Evolutionary conservation across 2,888 invertebrate genomes (phyloP), one percentile per base, ranked within the genome.

Genomic region (Polymixis lichenea): DNA sequence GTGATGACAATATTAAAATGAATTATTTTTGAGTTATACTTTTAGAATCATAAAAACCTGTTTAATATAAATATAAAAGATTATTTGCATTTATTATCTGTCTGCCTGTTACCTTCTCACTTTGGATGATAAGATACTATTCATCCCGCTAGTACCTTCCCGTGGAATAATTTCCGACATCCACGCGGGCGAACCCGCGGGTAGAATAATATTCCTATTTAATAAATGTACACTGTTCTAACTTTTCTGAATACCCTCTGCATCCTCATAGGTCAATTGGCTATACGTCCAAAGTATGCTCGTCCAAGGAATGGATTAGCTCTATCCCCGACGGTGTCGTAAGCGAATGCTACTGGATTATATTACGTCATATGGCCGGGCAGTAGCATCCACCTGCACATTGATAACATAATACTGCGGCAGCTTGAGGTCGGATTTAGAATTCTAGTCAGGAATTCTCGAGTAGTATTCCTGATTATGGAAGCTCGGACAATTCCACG

Each of bases 401-500:
- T 74, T 79, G 74, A 68, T 74, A 79, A 74, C 53, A 80, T 53
- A 58, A 38, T 74, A 62, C 67, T 74, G 46, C 38, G 53, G 53
- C 62, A 49, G 61, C 56, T 43, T 53, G 51, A 56, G 43, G 28
- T 56, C 17, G 55, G 61, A 66, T 80, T 72, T 73, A 8, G n/a
- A 72, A 73, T 66, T 72, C 66, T 55, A 73, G 17, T 56, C 38
- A 66, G n/a, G 38, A 55, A 38, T 49, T 78, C 65, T 70, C 38
- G 28, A 77, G 19, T 19, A 65, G 46, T 28, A 46, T 60, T 79
- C 65, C 28, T 49, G 49, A 38, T 61, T 61, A 32, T 32, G 38
- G n/a, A 61, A 43, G 28, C 49, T 71, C n/a, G 15, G 56, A 55
- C 15, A 60, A 28, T 60, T 55, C 19, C 25, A 43, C 15, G 49